These are phyloP conservation scores for Therioaphis trifolii DNA, from an alignment of 2,888 invertebrate genomes.

Conservation along the genomic window DNA sequence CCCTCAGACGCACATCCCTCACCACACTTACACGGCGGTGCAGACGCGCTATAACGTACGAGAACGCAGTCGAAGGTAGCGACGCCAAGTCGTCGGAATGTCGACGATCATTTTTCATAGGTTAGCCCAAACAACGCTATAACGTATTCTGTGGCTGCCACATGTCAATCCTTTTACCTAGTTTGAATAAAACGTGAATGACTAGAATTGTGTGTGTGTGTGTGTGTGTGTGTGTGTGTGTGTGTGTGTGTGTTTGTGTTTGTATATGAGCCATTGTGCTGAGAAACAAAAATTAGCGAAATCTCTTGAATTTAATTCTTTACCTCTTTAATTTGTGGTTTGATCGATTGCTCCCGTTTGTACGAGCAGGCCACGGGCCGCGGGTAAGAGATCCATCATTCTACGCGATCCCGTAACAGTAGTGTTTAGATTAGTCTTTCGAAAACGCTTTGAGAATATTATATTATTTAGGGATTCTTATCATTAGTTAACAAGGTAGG, in stretches of 20 bases:
- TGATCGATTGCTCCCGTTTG: constrained; percentile 44
- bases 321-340: background rate
- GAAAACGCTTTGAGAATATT: constrained; percentile 37
- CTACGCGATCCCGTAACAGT: constrained; percentile 25
- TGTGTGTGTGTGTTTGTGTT: too few relatives aligned
- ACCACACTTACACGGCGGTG: background rate
- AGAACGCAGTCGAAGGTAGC: background rate
- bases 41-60: too few relatives aligned
- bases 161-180: background rate
- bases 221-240: too few relatives aligned
- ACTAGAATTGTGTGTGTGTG: background rate
- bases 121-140: background rate
- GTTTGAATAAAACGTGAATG: background rate
- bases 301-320: constrained; percentile 27
- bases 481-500: constrained; percentile 33
- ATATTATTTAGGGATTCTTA: constrained; percentile 28
- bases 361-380: background rate
- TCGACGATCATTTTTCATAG: constrained; percentile 30
- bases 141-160: too few relatives aligned
- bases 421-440: constrained; percentile 55
- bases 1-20: background rate
- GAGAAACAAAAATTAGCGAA: background rate
- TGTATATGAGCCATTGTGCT: too few relatives aligned
- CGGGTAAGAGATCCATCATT: constrained; percentile 56
- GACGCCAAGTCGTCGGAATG: background rate